phyloP scores from a whole-genome alignment of 1,140 invertebrate genomes.

The Lanistes nyassanus region DNA sequence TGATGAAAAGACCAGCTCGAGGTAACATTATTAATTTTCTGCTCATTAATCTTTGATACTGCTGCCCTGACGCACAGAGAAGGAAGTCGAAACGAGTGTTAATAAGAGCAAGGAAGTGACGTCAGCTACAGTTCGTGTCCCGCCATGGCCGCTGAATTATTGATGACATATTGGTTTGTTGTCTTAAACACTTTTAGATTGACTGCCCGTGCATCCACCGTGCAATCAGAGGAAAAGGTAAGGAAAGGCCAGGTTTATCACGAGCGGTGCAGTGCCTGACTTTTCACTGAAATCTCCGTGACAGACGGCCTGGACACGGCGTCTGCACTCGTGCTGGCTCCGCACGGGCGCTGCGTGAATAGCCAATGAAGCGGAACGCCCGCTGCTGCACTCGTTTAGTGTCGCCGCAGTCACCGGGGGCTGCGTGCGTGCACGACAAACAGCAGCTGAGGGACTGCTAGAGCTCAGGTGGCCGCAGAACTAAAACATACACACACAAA shows the following conservation, averaged over 20 bases:
- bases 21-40: slow-evolving; percentile 14
- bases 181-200: slow-evolving; percentile 17
- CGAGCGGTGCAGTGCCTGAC: neutral
- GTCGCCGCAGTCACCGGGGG: no score
- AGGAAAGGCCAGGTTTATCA: slow-evolving; percentile 2
- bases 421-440: no score
- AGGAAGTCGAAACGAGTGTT: neutral
- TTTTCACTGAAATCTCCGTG: neutral
- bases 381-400: neutral
- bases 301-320: neutral
- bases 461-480: no score
- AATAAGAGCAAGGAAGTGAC: slow-evolving; percentile 14
- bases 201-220: neutral
- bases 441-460: no score
- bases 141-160: slow-evolving; percentile 8
- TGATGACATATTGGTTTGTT: slow-evolving; percentile 12
- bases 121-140: neutral
- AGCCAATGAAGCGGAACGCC: neutral
- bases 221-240: slow-evolving; percentile 17
- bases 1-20: slow-evolving; percentile 17
- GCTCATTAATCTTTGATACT: slow-evolving; percentile 23
- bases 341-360: neutral
- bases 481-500: neutral
- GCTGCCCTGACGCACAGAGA: slow-evolving; percentile 6
- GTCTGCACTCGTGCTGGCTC: neutral